Base-by-base conservation (phyloP, 1,140 invertebrate species). In the Adoxophyes honmai region DNA sequence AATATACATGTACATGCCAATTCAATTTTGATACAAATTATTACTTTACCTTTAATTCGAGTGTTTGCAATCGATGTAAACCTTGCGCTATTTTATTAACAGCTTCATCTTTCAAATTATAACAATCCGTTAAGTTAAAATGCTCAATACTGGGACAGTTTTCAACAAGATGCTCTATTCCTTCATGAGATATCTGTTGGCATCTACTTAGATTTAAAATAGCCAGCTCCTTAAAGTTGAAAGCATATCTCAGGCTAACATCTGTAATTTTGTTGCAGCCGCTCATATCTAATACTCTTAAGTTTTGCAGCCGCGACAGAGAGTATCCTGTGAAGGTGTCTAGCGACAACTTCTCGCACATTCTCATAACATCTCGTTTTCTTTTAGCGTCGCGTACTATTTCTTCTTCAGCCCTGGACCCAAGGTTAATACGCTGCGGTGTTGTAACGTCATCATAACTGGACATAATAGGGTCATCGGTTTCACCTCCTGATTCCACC, bases 261-360 rank as follows among this genome's bases (percentile, higher is more conserved):
- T 95, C 94, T 28, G 93, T 93, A 9, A 95, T 91, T 70, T 90
- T 91, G 61, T 92, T 92, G 70, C 94, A 95, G 1, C 91, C 90
- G 42, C 91, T 90, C 4, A 95, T 75, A 75, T 94, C 91, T 1
- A 95, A 78, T 35, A 91, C 82, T 56, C 72, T 86, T 2, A 95
- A 81, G 10, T 90, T 88, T 73, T 89, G 89, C 1, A 93, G 66
- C 7, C 91, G 85, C 14, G 89, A 90, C 39, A 95, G 83, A 9
- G 91, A 92, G 68, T 91, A 92, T 5, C 90, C 86, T 58, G 83
- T 82, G 16, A 85, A 89, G 6, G 87, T 75, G 59, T 89, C 89
- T 67, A 83, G 74, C 52, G 75, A 70, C 33, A 88, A 57, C 36
- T 90, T 91, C 73, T 92, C 90, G 67, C 92, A 93, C 78, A 92